Base-by-base conservation (phyloP, 2,888 invertebrate species). In the Diploptera punctata region DNA sequence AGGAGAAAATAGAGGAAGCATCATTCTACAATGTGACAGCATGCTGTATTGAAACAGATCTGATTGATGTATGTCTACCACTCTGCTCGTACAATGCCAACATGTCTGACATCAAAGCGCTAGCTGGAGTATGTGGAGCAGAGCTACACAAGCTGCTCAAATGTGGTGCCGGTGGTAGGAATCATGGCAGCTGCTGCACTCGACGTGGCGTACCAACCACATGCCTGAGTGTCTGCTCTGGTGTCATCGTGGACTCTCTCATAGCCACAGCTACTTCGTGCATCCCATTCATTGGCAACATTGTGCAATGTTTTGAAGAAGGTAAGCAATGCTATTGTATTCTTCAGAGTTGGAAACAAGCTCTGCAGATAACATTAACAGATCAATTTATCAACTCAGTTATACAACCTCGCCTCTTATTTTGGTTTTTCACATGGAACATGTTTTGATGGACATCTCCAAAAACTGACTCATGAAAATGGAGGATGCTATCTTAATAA, bases 251-350 rank as follows among this genome's bases (percentile, higher is more conserved):
- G 69, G 88, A 89, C 61, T 85, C 87, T 78, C 83, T 89, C 70
- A 75, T 77, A 19, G 84, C 86, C 43, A 86, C 89, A 7, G 88
- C 90, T 73, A 89, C 91, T 73, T 87, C 89, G 67, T 94, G 94
- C 81, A 87, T 93, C 70, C 91, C 93, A 0, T 94, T 90, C 81
- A 91, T 93, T 77, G 94, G 94, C 43, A 93, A 93, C 82, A 93
- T 94, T 78, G 90, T 92, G 67, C 92, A 93, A 81, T 94, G 94
- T 82, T 92, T 93, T 79, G 93, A 94, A 82, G 94, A 94, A 87
- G 94, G 93, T 91, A 80, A 78, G 79, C 74, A 19, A 24, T n/a
- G n/a, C n/a, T n/a, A n/a, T n/a, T n/a, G n/a, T n/a, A n/a, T n/a
- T n/a, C n/a, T 65, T 18, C 29, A n/a, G n/a, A n/a, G n/a, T n/a